Evolutionary conservation across 2,113 vertebrate genomes (phyloP).

Genomic region (Lycaon pictus): DNA sequence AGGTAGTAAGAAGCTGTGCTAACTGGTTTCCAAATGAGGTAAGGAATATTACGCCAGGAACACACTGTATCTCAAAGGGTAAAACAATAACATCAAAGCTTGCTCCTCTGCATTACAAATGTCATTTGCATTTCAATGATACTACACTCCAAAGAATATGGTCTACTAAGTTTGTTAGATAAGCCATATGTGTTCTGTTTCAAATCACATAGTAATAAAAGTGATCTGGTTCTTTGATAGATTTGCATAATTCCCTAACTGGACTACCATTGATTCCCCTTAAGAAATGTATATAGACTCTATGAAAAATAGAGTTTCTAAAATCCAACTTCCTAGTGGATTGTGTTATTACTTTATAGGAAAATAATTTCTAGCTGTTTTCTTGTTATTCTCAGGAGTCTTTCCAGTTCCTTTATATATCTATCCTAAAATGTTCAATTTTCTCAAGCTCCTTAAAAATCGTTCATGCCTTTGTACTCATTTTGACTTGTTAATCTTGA

Average conservation of each 20-base stretch:
- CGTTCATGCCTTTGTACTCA: constrained; percentile 2
- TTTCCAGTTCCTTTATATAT: constrained; percentile 53
- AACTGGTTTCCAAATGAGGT: constrained; percentile 44
- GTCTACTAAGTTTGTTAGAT: constrained; percentile 61
- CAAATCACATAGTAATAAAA: constrained; percentile 77
- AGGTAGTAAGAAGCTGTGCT: not conserved
- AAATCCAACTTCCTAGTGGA: constrained; percentile 48
- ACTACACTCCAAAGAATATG: constrained; percentile 19
- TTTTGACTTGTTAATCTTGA: constrained; percentile 67
- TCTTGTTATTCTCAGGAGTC: constrained; percentile 30
- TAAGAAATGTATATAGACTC: constrained; percentile 53
- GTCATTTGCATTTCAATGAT: constrained; percentile 59
- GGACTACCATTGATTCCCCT: constrained; percentile 59
- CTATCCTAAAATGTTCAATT: constrained; percentile 62
- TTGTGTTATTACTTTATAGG: constrained; percentile 66
- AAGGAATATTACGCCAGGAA: not conserved
- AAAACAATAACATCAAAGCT: constrained; percentile 6
- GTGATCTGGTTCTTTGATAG: constrained; percentile 50
- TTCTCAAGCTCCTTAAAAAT: constrained; percentile 63
- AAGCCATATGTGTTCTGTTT: constrained; percentile 52
- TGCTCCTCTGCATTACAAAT: constrained; percentile 35
- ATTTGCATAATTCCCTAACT: constrained; percentile 77
- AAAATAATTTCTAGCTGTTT: constrained; percentile 71
- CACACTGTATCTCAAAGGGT: not conserved
- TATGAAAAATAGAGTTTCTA: constrained; percentile 62